Percentiles rank a stretch among this genome's conserved stretches.
These are phyloP conservation scores for Oryzaephilus surinamensis DNA, from an alignment of 1,140 invertebrate species.

Conservation along the genomic window DNA sequence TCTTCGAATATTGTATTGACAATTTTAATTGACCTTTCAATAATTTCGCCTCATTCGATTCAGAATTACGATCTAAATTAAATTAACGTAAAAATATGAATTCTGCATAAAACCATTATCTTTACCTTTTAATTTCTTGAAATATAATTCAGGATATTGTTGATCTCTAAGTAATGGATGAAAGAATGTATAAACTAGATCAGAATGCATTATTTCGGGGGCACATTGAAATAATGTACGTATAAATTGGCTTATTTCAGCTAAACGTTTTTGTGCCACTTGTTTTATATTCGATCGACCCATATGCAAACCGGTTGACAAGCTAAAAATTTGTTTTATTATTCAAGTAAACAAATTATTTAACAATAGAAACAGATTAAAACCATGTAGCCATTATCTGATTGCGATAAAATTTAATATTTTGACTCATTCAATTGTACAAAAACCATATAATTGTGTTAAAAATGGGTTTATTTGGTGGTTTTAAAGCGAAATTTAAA, in stretches of 20 bases:
- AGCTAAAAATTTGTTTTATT: slow-evolving; percentile 52
- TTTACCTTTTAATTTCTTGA: slow-evolving; percentile 53
- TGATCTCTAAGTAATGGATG: slow-evolving; percentile 88
- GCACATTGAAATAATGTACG: slow-evolving; percentile 75
- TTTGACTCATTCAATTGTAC: no score
- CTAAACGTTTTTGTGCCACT: slow-evolving; percentile 81
- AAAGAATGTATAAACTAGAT: slow-evolving; percentile 96
- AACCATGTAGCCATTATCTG: slow-evolving; percentile 3
- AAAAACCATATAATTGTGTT: no score
- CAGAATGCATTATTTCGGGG: slow-evolving; percentile 89
- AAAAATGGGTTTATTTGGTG: slow-evolving; percentile 36
- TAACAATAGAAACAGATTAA: slow-evolving; percentile 3
- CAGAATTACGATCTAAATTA: slow-evolving; percentile 12
- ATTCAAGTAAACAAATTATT: no score
- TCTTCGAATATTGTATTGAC: slow-evolving; percentile 71
- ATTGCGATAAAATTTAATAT: no score
- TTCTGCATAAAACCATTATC: not conserved
- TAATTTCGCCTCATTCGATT: slow-evolving; percentile 21
- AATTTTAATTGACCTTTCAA: slow-evolving; percentile 46
- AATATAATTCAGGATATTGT: slow-evolving; percentile 62
- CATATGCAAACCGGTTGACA: slow-evolving; percentile 68
- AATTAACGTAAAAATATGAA: not conserved
- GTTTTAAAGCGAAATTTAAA: slow-evolving; percentile 38
- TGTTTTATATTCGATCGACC: slow-evolving; percentile 89
- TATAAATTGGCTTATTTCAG: slow-evolving; percentile 81